These are phyloP conservation scores for Baryphthengus martii DNA, from an alignment of 2,113 vertebrate species.

Conservation along the genomic window DNA sequence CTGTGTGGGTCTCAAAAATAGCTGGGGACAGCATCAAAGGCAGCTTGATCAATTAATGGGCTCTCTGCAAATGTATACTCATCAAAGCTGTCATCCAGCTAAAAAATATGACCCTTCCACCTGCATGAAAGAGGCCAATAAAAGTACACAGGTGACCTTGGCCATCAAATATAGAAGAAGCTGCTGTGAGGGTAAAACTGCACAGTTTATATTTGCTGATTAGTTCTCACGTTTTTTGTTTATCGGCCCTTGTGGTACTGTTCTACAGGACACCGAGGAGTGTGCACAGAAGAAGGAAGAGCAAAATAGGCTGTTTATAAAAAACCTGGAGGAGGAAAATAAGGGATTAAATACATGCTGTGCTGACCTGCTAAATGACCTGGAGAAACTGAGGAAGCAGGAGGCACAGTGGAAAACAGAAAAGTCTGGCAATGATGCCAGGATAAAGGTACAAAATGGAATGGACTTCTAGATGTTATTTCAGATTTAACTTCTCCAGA, in stretches of 20 bases:
- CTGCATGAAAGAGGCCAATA: conserved; percentile 84
- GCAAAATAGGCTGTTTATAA: conserved; percentile 83
- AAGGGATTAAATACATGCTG: conserved; percentile 83
- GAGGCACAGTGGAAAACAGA: conserved; percentile 79
- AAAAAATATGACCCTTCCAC: conserved; percentile 87
- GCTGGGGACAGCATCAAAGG: conserved; percentile 98
- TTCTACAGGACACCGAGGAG: conserved; percentile 84
- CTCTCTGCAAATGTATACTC: conserved; percentile 89
- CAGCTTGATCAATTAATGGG: conserved; percentile 95
- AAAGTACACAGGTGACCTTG: conserved; percentile 90
- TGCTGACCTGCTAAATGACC: conserved; percentile 85
- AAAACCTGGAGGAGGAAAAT: conserved; percentile 84
- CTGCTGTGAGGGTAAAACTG: conserved; percentile 77
- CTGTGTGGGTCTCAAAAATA: conserved; percentile 90
- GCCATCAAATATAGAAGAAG: conserved; percentile 83
- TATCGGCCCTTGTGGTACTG: conserved; percentile 75
- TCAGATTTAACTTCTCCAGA: conserved; percentile 61
- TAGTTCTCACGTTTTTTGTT: conserved; percentile 80
- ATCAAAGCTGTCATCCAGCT: conserved; percentile 94
- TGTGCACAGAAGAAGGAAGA: conserved; percentile 81
- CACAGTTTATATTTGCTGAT: conserved; percentile 81
- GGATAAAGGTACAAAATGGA: conserved; percentile 82
- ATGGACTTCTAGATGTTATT: conserved; percentile 35
- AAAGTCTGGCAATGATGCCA: conserved; percentile 76
- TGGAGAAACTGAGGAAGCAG: conserved; percentile 87